Evolutionary conservation across 2,888 invertebrate species (phyloP).

Genomic region (Busseola fusca): DNA sequence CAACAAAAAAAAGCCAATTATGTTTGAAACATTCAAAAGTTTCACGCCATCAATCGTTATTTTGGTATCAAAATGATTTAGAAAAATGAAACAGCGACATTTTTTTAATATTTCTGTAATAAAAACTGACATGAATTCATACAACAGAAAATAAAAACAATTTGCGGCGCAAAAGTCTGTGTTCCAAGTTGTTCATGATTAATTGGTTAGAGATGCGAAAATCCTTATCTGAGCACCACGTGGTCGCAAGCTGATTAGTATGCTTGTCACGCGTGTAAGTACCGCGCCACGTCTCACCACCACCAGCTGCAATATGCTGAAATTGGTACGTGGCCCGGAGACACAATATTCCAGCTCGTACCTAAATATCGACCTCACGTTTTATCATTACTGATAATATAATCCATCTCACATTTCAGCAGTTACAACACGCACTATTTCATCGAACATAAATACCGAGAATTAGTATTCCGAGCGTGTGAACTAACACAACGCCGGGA

Average conservation of each 20-base stretch:
- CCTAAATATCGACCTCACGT: conserved; percentile 58
- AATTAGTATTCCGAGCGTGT: conserved; percentile 72
- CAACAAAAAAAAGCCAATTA: conserved; percentile 32
- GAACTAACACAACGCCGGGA: conserved; percentile 77
- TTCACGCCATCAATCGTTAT: conserved; percentile 45
- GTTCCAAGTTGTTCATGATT: conserved; percentile 26
- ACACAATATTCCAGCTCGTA: conserved; percentile 71
- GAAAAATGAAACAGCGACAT: conserved; percentile 38
- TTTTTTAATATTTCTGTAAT: conserved; percentile 23
- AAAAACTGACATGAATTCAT: conserved; percentile 27
- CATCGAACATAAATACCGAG: conserved; percentile 52
- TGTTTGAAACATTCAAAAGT: conserved; percentile 36
- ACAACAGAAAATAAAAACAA: conserved; percentile 4
- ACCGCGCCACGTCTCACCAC: conserved; percentile 73
- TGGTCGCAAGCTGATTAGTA: conserved; percentile 73
- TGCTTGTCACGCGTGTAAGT: conserved; percentile 75
- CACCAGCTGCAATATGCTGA: conserved; percentile 84
- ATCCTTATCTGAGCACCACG: conserved; percentile 44
- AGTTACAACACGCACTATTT: conserved; percentile 55
- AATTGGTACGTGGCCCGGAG: conserved; percentile 82
- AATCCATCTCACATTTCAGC: conserved; percentile 57
- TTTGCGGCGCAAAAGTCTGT: neutral
- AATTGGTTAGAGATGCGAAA: conserved; percentile 47
- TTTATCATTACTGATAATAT: conserved; percentile 59
- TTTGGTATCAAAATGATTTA: conserved; percentile 46